Base-by-base conservation (phyloP, 1,140 invertebrate species). In the Zaprionus gabonicus region DNA sequence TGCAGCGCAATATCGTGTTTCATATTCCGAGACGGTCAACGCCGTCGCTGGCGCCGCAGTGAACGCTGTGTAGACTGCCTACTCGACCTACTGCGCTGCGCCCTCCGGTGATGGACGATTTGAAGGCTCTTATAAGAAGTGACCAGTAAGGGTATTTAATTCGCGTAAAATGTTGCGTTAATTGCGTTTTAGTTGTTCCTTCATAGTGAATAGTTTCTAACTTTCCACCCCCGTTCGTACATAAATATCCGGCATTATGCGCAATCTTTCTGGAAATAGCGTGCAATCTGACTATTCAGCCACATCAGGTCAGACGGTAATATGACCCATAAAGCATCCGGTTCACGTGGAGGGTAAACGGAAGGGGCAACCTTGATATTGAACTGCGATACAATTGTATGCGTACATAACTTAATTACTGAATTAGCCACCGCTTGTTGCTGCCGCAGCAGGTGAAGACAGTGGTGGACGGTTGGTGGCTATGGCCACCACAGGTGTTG, bases 101-200 rank as follows among this genome's bases (percentile, higher is more conserved):
- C 7, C n/a, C 5, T n/a, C 17, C 31, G 41, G 10, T 70, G 69
- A 56, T 66, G 60, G 28, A 60, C 12, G 57, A 41, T n/a, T 1
- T 41, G 49, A 58, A 27, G 31, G 15, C 7, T 28, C 17, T 12
- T 25, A 23, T 12, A 60, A 46, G 69, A 56, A 66, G 69, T 62
- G 60, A 62, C 57, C 10, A 23, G 15, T 13, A 23, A 46, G 27
- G 41, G 49, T 63, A 70, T 72, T 83, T 84, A 87, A 87, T 80
- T 83, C 68, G 41, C 57, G 56, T 80, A 77, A 86, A 80, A 79
- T 56, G 74, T 38, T 65, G 74, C 65, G 68, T 66, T 84, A 87
- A 90, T 88, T 90, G 81, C 75, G 78, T 88, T 90, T 84, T 74
- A 90, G 75, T 90, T 71, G 44, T 59, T 65, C 13, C 44, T 38